phyloP scores from a whole-genome alignment of 1,140 invertebrate species.

The Popillia japonica region DNA sequence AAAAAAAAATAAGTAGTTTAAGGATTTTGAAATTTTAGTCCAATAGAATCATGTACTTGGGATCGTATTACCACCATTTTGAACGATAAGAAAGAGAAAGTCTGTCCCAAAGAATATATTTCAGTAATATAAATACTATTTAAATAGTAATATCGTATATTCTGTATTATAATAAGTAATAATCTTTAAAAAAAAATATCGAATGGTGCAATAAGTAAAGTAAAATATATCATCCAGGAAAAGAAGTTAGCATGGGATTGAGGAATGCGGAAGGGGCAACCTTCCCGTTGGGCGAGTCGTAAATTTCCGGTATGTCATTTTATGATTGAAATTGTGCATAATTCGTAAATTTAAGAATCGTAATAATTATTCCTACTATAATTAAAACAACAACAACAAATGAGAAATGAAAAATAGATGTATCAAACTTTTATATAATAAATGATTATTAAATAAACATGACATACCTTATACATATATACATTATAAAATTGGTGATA shows the following conservation, averaged over 20 bases:
- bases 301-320: background rate
- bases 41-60: background rate
- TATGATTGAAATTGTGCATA: background rate
- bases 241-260: background rate
- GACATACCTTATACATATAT: background rate
- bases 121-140: background rate
- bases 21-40: conserved; percentile 25
- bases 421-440: conserved; percentile 16
- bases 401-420: background rate
- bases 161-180: background rate
- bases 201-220: background rate
- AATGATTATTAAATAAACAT: background rate
- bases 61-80: background rate
- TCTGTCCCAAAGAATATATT: background rate
- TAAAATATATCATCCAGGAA: background rate
- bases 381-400: background rate
- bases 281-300: background rate
- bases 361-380: background rate
- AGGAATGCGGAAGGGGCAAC: background rate
- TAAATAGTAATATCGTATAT: background rate
- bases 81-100: background rate
- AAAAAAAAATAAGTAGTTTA: conserved; percentile 16
- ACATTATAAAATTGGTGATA: background rate
- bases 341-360: conserved; percentile 8
- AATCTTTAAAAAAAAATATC: background rate